phyloP scores from a whole-genome alignment of 2,113 vertebrate species.

The Himantopus leucocephalus region DNA sequence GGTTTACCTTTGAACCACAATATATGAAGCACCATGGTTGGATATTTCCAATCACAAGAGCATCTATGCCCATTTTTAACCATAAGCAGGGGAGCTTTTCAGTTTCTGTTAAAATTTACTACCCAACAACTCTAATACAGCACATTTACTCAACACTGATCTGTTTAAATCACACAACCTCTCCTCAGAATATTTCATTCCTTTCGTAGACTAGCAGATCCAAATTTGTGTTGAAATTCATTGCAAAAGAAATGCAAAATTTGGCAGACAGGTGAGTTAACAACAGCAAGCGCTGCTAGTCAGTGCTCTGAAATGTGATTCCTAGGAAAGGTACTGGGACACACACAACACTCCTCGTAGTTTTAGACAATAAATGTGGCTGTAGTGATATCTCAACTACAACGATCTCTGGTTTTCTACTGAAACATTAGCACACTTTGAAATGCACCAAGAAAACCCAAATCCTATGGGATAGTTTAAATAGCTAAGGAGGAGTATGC shows the following conservation, averaged over 20 bases:
- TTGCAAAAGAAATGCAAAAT: neutral
- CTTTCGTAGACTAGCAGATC: neutral
- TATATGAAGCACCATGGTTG: neutral
- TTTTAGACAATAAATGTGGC: neutral
- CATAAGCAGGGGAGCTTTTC: neutral
- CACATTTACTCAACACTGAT: neutral
- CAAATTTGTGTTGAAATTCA: neutral
- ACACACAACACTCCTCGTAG: neutral
- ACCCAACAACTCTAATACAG: neutral
- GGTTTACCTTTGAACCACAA: neutral
- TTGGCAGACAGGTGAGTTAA: neutral
- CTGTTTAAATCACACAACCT: neutral
- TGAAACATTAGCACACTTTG: constrained; percentile 24
- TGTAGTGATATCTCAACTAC: neutral
- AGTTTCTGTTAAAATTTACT: neutral
- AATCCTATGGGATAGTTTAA: neutral
- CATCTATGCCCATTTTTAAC: neutral
- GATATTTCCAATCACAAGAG: neutral
- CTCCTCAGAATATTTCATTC: neutral
- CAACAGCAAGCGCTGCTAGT: neutral
- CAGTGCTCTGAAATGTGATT: neutral
- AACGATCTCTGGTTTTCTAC: neutral
- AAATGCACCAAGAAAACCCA: constrained; percentile 4
- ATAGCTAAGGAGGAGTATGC: neutral
- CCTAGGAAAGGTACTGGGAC: neutral